Base-by-base conservation (phyloP, 2,113 vertebrate genomes). In the Otus sunia region DNA sequence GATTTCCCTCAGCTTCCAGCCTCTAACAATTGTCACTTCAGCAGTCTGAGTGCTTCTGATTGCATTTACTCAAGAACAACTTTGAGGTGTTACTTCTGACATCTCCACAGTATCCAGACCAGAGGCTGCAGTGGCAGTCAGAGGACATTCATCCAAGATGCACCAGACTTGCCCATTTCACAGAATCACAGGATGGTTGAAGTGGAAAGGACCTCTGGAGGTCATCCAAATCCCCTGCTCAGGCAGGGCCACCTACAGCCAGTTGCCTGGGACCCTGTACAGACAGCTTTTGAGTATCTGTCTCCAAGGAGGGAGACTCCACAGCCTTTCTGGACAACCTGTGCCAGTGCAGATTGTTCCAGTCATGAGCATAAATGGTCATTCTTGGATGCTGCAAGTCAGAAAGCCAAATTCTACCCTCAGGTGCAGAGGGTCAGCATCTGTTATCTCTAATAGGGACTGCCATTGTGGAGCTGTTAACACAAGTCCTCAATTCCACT, bases 151-250 rank as follows among this genome's bases (percentile, higher is more conserved):
- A 49, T 68, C 77, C 74, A 62, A 12, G 39, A 23, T 15, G 19
- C 34, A 56, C 50, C 53, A 86, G 45, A 25, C 34, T 50, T 95
- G 41, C 47, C 19, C 6, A 2, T 85, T 90, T 82, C 62, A 50
- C 26, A 55, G 49, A 92, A 82, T 26, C 56, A 59, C 6, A 50
- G 52, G 5, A 12, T 34, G 23, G 4, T 11, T 86, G 84, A 68
- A 26, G 29, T 75, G 75, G 45, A 72, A 83, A 41, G 32, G 52
- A 37, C 37, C 10, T 59, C 12, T 15, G 27, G 56, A 37, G 14
- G 22, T 73, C 1, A 1, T 26, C 27, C 21, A 27, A 45, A 53
- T 34, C 0, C 8, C 3, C 5, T 58, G 34, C 8, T 19, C 56
- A 63, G 71, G 71, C 13, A 74, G 37, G 34, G n/a, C 29, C 41